Base-by-base conservation (phyloP, 2,113 vertebrate genomes). In the Myanophis thanlyinensis region DNA sequence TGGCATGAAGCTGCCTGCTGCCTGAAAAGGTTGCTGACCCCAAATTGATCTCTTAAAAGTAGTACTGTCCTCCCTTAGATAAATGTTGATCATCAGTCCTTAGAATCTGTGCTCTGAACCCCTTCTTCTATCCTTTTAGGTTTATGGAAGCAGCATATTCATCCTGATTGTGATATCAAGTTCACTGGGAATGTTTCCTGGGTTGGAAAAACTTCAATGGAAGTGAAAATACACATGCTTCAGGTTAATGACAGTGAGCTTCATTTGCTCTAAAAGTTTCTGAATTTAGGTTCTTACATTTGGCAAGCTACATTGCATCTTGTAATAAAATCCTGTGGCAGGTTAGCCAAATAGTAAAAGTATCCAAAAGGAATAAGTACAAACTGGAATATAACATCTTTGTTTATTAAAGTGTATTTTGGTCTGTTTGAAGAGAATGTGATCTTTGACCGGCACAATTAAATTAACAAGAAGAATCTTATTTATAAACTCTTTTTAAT, bases 171-270 rank as follows among this genome's bases (percentile, higher is more conserved):
- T 85, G 99, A 99, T 97, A 98, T 99, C 97, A 99, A 99, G 95
- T 98, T 99, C 95, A 98, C 97, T 4, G 99, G 99, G 95, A 98
- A 98, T 15, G 99, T 99, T 96, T 98, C 98, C 22, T 99, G 99
- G 99, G 99, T 99, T 95, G 99, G 99, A 51, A 99, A 95, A 93
- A 98, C 98, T 5, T 99, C 99, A 3, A 99, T 99, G 96, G 99
- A 99, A 97, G 99, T 99, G 94, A 99, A 98, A 97, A 99, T 99
- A 98, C 98, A 98, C 93, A 98, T 99, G 98, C 98, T 98, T 30
- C 99, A 99, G 98, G 99, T 99, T 48, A 56, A 96, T 85, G 93
- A 22, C 54, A 35, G 48, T 49, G 85, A 49, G 0, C 47, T 23
- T 86, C 47, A 30, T 86, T 59, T 47, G 44, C 53, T 18, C 44